Conservation (phyloP, 1,140 invertebrate species). For the Phthorimaea operculella region DNA sequence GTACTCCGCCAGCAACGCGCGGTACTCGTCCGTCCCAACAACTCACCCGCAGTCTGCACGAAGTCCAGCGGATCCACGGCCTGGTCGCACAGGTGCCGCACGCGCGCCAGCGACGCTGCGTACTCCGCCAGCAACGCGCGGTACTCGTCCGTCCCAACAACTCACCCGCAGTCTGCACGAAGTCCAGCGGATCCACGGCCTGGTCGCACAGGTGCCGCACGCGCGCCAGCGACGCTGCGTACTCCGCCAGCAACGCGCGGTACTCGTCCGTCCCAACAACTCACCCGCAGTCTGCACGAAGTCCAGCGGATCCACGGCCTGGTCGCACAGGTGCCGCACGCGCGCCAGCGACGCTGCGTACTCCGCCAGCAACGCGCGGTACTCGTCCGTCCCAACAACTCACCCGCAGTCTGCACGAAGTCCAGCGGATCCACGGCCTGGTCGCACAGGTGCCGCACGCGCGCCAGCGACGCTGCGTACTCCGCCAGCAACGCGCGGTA, state of each 20-base stretch:
- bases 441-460: constrained; percentile 84
- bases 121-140: constrained; percentile 94
- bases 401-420: constrained; percentile 92
- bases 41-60: constrained; percentile 86
- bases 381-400: constrained; percentile 89
- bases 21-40: constrained; percentile 96
- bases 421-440: constrained; percentile 93
- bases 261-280: constrained; percentile 93
- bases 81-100: constrained; percentile 85
- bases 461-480: constrained; percentile 89
- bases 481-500: constrained; percentile 94
- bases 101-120: constrained; percentile 85
- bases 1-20: constrained; percentile 93
- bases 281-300: constrained; percentile 92
- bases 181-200: constrained; percentile 93
- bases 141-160: constrained; percentile 94
- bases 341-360: constrained; percentile 90
- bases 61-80: constrained; percentile 94
- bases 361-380: constrained; percentile 92
- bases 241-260: constrained; percentile 92
- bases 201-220: constrained; percentile 86
- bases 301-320: constrained; percentile 91
- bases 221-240: constrained; percentile 87
- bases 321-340: constrained; percentile 84
- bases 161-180: constrained; percentile 89